A percentile compares a stretch with the other conserved stretches of the same genome.
These are phyloP conservation scores for Tipula helvola DNA, from an alignment of 2,888 invertebrate genomes.

Conservation along the genomic window DNA sequence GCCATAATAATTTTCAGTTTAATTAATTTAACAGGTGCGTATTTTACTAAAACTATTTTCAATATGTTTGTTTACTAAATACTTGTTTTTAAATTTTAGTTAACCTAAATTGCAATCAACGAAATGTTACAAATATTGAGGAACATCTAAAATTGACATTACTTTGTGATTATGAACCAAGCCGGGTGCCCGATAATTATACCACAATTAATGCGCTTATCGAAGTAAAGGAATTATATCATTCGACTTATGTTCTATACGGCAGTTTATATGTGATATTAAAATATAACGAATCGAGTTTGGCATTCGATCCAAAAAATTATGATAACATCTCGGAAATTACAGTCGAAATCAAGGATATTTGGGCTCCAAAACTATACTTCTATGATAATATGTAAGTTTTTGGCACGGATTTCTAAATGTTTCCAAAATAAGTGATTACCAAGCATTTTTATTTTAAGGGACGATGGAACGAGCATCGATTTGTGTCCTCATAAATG, in stretches of 20 bases:
- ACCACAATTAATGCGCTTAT: not conserved
- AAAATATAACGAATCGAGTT: not conserved
- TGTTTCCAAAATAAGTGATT: not conserved
- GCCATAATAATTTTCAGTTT: not conserved
- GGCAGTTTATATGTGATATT: not conserved
- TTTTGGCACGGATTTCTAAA: not conserved
- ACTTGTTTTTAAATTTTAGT: not conserved
- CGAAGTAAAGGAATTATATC: not conserved
- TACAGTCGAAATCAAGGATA: not conserved
- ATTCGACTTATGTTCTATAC: not conserved
- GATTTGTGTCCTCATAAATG: not conserved
- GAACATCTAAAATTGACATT: not conserved
- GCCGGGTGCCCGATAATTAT: not conserved
- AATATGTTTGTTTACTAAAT: not conserved
- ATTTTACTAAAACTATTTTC: not conserved
- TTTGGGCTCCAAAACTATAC: not conserved
- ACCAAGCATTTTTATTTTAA: not conserved
- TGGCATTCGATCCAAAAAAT: not conserved
- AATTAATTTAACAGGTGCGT: not conserved
- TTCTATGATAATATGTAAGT: not conserved
- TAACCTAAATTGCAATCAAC: not conserved
- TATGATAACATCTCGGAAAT: not conserved
- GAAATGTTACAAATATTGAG: not conserved
- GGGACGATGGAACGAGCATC: not conserved
- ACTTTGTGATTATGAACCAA: not conserved